Evolutionary conservation across 2,113 vertebrate species (phyloP).

Genomic region (Scytalopus superciliaris): DNA sequence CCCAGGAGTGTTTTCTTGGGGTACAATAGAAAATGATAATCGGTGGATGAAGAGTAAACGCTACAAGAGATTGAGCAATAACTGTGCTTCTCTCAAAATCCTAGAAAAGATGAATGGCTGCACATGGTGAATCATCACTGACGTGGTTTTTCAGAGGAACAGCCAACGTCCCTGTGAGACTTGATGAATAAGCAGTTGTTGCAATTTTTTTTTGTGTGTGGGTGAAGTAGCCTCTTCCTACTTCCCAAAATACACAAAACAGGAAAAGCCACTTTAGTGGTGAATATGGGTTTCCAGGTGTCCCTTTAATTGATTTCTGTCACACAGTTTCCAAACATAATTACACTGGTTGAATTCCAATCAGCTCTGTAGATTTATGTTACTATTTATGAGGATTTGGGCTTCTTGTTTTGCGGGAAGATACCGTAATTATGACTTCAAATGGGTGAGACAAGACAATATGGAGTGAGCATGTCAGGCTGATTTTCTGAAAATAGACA

Average conservation of each 20-base stretch:
- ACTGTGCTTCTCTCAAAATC: neutral
- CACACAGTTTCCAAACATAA: neutral
- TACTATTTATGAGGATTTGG: neutral
- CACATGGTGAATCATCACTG: conserved; percentile 13
- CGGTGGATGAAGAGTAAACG: neutral
- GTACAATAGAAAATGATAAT: neutral
- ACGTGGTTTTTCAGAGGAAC: neutral
- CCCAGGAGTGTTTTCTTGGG: neutral
- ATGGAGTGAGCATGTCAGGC: neutral
- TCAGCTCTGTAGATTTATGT: neutral
- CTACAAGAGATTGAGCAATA: conserved; percentile 6
- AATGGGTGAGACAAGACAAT: neutral
- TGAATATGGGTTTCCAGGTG: neutral
- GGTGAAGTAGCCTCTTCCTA: neutral
- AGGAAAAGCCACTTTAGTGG: neutral
- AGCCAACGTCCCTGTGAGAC: neutral
- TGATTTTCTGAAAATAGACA: neutral
- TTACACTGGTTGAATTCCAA: neutral
- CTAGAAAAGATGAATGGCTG: conserved; percentile 45
- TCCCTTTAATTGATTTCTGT: neutral
- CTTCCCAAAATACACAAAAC: neutral
- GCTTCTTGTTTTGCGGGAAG: neutral
- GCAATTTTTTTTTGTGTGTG: neutral
- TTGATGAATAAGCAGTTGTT: conserved; percentile 37
- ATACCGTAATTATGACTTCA: neutral